Evolutionary conservation across 2,113 vertebrate species (phyloP).

Genomic region (Oreochromis aureus): DNA sequence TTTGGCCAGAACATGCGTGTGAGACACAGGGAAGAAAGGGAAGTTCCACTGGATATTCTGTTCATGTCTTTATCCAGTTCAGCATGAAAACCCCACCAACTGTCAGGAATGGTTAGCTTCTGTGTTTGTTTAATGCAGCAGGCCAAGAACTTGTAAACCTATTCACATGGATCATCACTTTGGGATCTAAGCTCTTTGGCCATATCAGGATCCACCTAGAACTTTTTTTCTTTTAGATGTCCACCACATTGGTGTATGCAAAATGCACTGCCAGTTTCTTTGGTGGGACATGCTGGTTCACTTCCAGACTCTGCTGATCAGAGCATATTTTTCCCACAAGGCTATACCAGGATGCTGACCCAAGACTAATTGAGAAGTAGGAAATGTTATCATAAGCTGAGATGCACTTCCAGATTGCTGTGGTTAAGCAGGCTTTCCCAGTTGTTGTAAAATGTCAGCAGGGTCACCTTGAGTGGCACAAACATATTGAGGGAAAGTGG

Average conservation of each 20-base stretch:
- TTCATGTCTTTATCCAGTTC: conserved; percentile 18
- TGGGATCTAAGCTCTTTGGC: background rate
- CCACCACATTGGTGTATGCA: background rate
- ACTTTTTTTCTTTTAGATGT: background rate
- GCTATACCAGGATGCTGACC: background rate
- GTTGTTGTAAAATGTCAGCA: background rate
- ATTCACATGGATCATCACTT: conserved; percentile 22
- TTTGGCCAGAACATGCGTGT: conserved; percentile 5
- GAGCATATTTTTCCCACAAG: background rate
- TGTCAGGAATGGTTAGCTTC: conserved; percentile 46
- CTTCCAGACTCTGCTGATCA: background rate
- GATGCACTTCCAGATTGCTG: background rate
- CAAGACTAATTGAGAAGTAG: background rate
- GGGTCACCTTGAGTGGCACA: background rate
- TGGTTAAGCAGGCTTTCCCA: background rate
- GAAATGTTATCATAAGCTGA: background rate
- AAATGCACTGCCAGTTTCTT: background rate
- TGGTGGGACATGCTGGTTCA: background rate
- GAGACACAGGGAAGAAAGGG: background rate
- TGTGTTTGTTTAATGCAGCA: conserved; percentile 29
- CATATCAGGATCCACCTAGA: background rate
- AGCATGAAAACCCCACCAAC: conserved; percentile 4
- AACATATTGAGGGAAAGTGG: background rate
- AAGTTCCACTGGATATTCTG: conserved; percentile 22
- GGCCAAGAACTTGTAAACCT: conserved; percentile 18